A percentile compares a stretch with the other conserved stretches of the same genome.
phyloP scores from a whole-genome alignment of 2,888 invertebrate genomes.

The Apodemia mormo region DNA sequence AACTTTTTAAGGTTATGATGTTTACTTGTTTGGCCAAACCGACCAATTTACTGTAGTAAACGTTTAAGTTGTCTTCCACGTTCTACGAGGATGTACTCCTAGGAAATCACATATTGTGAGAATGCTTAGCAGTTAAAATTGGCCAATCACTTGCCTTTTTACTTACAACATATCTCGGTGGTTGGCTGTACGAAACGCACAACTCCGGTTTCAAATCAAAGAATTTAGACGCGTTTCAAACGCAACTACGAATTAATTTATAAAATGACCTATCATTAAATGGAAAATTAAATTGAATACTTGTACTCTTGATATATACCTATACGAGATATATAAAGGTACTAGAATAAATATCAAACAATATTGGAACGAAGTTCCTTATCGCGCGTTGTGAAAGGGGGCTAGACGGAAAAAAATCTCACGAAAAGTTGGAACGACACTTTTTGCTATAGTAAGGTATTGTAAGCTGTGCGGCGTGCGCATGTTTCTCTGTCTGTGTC shows the following conservation, averaged over 20 bases:
- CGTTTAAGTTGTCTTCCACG: slow-evolving; percentile 48
- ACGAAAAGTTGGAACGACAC: no score
- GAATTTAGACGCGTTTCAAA: not conserved
- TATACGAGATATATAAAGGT: no score
- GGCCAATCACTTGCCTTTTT: not conserved
- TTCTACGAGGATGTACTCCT: slow-evolving; percentile 13
- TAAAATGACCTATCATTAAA: not conserved
- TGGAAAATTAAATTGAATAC: not conserved
- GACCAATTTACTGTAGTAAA: slow-evolving; percentile 54
- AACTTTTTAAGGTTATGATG: no score
- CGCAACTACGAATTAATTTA: not conserved
- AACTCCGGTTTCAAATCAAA: not conserved
- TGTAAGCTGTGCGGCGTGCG: no score
- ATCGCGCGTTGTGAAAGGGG: no score
- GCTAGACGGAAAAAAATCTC: no score
- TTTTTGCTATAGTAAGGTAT: no score
- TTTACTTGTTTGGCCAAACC: slow-evolving; percentile 17
- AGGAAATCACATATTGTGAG: not conserved
- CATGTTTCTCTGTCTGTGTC: no score
- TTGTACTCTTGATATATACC: not conserved
- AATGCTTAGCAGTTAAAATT: not conserved
- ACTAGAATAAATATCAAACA: no score
- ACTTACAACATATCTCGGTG: not conserved
- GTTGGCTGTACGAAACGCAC: not conserved
- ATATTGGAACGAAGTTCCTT: no score